A percentile compares a stretch with the other conserved stretches of the same genome.
These are phyloP conservation scores for Himalopsyche japonica DNA, from an alignment of 2,888 invertebrate genomes.

Conservation along the genomic window DNA sequence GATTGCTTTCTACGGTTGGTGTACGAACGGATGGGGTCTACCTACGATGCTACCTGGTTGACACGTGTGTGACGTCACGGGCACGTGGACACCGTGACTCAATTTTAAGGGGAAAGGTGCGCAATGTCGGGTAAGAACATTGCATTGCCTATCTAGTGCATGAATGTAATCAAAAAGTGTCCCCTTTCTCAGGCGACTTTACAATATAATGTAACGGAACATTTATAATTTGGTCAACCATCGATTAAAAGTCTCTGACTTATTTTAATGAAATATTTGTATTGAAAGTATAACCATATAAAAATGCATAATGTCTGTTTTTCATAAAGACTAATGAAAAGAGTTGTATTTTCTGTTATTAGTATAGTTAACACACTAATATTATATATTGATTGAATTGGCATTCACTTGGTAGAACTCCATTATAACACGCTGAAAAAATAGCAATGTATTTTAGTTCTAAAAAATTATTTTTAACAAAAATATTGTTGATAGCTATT, in stretches of 20 bases:
- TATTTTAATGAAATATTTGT: too few relatives aligned
- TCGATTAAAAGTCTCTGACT: not conserved
- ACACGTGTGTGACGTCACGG: slow-evolving; percentile 13
- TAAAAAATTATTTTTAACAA: too few relatives aligned
- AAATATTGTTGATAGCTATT: too few relatives aligned
- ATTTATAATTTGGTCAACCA: not conserved
- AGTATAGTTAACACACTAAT: too few relatives aligned
- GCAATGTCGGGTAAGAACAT: not conserved
- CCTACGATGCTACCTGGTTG: not conserved
- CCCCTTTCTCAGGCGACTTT: not conserved
- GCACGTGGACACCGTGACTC: slow-evolving; percentile 14
- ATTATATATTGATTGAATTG: too few relatives aligned
- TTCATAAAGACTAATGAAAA: too few relatives aligned
- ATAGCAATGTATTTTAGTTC: too few relatives aligned
- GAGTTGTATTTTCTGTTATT: too few relatives aligned
- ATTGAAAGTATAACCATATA: too few relatives aligned
- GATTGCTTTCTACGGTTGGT: slow-evolving; percentile 15
- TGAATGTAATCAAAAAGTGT: not conserved
- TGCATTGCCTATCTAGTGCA: not conserved
- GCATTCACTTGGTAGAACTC: too few relatives aligned
- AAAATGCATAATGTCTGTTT: too few relatives aligned
- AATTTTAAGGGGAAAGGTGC: slow-evolving; percentile 5
- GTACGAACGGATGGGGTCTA: not conserved
- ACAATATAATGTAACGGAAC: not conserved
- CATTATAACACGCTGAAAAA: too few relatives aligned